Conservation (phyloP, 2,888 invertebrate species). For the Stenolophus ochropezus region DNA sequence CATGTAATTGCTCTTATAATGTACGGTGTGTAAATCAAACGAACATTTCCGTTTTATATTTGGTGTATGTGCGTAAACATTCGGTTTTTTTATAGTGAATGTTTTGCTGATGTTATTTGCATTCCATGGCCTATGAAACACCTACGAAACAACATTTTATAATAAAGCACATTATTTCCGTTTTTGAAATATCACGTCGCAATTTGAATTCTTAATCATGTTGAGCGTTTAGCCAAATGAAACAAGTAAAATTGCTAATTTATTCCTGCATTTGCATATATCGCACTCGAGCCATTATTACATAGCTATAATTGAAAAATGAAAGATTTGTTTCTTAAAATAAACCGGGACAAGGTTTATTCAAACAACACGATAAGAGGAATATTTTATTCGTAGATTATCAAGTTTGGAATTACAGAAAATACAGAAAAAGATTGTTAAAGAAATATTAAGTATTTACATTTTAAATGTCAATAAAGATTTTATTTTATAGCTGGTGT, state of each 20-base stretch:
- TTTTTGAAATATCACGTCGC: not conserved
- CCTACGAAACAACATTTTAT: constrained; percentile 11
- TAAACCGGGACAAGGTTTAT: too few species aligned
- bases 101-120: not conserved
- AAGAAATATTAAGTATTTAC: too few species aligned
- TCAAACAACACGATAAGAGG: too few species aligned
- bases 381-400: too few species aligned
- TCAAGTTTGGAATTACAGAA: too few species aligned
- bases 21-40: too few species aligned
- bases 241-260: constrained; percentile 1
- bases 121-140: not conserved
- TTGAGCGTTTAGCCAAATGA: not conserved
- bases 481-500: too few species aligned
- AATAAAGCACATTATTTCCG: constrained; percentile 2
- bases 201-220: not conserved
- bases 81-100: not conserved
- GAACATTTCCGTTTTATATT: not conserved
- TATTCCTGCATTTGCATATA: constrained; percentile 2
- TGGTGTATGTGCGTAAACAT: not conserved
- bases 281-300: not conserved
- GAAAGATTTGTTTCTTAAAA: not conserved
- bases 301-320: not conserved
- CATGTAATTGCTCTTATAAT: too few species aligned
- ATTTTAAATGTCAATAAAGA: too few species aligned
- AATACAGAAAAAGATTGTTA: too few species aligned